Conservation (phyloP, 1,140 invertebrate species). For the Chironomus striatipennis region DNA sequence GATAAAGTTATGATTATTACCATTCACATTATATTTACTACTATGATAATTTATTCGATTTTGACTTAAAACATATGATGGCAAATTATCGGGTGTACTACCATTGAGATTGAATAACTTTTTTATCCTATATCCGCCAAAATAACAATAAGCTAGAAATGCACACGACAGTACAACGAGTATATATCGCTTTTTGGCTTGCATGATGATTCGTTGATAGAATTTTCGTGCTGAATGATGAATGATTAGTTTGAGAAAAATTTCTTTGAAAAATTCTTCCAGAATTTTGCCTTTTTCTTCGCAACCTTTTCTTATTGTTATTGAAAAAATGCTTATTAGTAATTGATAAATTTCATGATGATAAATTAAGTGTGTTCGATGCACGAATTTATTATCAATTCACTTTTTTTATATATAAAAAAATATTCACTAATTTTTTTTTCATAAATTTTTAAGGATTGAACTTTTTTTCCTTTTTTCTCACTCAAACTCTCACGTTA, state of each 20-base stretch:
- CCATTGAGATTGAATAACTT: constrained; percentile 32
- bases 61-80: background rate
- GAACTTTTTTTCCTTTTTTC: background rate
- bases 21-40: background rate
- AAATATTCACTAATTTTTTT: background rate
- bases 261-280: background rate
- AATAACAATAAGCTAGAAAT: constrained; percentile 76
- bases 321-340: background rate
- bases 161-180: constrained; percentile 69
- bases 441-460: background rate
- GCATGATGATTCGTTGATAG: constrained; percentile 48
- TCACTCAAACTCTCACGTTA: background rate
- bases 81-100: background rate
- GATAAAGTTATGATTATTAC: constrained; percentile 21
- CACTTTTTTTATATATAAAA: background rate
- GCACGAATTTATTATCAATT: constrained; percentile 11
- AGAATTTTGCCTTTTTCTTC: background rate
- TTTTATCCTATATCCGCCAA: constrained; percentile 67
- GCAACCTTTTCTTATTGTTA: background rate
- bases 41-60: constrained; percentile 18
- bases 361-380: background rate
- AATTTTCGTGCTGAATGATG: constrained; percentile 17
- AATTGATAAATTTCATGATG: background rate
- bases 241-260: background rate
- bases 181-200: constrained; percentile 87